Base-by-base conservation (phyloP, 2,888 invertebrate species). In the Invenusta paracnida region DNA sequence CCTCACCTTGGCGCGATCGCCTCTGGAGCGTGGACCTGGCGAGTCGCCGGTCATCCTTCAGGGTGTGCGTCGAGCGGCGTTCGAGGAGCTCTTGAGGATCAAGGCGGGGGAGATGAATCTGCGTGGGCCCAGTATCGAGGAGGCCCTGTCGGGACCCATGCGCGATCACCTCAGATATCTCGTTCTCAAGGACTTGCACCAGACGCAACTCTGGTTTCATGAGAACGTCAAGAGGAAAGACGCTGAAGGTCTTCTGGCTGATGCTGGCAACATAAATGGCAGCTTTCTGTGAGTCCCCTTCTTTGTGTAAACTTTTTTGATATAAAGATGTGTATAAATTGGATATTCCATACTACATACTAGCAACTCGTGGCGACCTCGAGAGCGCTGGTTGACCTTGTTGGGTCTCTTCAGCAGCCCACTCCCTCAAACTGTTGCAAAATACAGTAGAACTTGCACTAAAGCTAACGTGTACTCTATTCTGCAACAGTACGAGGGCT, bases 121-220 rank as follows among this genome's bases (percentile, higher is more conserved):
- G 48, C 48, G 48, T 48, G 83, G 83, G 25, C 28, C 83, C 13
- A 85, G 79, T 67, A 87, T 90, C 87, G 89, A 90, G 86, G 88
- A 88, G 81, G 90, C 89, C 0, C 83, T 91, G 28, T 25, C 29
- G 30, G 90, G 90, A 0, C 88, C 90, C 2, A 89, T 90, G 88
- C 87, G 91, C 25, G 90, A 90, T 66, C 89, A 90, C 81, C 87
- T 90, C 31, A 88, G 90, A 29, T 88, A 90, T 29, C 87, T 90
- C 86, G 91, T 92, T 23, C 90, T 91, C 1, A 90, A 90, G 87
- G 91, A 91, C 31, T 88, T 92, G 67, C 92, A 92, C 88, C 89
- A 89, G 82, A 89, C 90, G 85, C 91, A 92, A 88, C 91, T 91
- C 0, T 92, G 92, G 92, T 92, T 90, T 88, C 92, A 92, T 88